Conservation (phyloP, 2,888 invertebrate species). For the Polydesmus complanatus region DNA sequence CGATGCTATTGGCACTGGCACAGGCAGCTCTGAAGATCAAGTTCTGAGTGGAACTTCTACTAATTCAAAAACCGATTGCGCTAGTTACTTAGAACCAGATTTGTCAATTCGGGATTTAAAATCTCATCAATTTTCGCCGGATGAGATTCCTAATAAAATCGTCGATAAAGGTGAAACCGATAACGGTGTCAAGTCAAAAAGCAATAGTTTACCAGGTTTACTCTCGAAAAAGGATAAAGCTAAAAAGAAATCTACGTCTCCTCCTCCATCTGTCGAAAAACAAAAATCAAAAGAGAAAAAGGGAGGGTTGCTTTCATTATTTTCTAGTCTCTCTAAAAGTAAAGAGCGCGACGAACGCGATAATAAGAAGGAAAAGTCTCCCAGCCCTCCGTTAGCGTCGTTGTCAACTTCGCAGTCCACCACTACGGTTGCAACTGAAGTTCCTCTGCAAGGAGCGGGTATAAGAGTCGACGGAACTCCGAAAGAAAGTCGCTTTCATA, state of each 20-base stretch:
- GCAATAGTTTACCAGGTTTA: conserved; percentile 12
- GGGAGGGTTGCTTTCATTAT: conserved; percentile 21
- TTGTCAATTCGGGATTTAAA: too few species aligned
- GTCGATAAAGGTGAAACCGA: background rate
- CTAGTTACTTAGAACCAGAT: conserved; percentile 16
- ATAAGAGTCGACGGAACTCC: conserved; percentile 23
- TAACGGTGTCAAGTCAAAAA: background rate
- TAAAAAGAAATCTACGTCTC: conserved; percentile 5
- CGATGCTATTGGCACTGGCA: background rate
- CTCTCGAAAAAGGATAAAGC: conserved; percentile 9
- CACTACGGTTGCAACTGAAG: background rate
- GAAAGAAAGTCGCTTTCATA: conserved; percentile 21
- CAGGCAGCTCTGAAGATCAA: background rate
- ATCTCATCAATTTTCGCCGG: conserved; percentile 6
- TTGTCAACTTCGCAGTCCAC: background rate
- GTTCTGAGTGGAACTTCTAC: background rate
- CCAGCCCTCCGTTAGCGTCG: background rate
- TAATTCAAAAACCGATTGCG: conserved; percentile 15
- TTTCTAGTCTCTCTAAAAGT: conserved; percentile 24
- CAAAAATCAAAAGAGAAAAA: conserved; percentile 20
- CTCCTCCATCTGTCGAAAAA: background rate
- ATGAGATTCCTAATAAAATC: background rate
- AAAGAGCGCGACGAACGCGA: conserved; percentile 24
- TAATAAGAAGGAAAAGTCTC: conserved; percentile 22
- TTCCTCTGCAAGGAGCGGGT: conserved; percentile 20